These are phyloP conservation scores for Yponomeuta sedellus DNA, from an alignment of 2,888 invertebrate genomes.

Conservation along the genomic window DNA sequence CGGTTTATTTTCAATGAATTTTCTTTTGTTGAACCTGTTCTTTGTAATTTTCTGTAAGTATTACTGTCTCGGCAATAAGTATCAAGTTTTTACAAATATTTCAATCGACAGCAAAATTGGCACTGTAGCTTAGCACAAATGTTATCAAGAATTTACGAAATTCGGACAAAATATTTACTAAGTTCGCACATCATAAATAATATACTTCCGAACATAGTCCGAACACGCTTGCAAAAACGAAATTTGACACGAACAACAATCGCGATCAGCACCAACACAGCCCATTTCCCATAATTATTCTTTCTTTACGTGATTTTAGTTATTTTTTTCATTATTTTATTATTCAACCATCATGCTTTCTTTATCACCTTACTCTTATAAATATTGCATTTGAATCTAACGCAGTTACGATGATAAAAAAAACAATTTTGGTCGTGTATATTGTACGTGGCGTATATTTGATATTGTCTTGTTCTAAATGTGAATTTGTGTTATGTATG, in stretches of 20 bases:
- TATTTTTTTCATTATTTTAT: constrained; percentile 12
- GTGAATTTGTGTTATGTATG: constrained; percentile 73
- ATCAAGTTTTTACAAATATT: not conserved
- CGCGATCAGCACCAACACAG: constrained; percentile 59
- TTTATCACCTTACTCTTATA: constrained; percentile 37
- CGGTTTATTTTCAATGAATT: not conserved
- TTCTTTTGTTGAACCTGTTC: not conserved
- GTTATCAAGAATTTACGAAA: not conserved
- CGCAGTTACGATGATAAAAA: constrained; percentile 50
- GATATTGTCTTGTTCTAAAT: constrained; percentile 61
- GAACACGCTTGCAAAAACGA: constrained; percentile 8
- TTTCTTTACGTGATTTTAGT: not conserved
- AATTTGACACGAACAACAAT: constrained; percentile 23
- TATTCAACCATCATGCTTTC: constrained; percentile 27
- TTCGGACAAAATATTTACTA: not conserved
- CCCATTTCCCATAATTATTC: constrained; percentile 34
- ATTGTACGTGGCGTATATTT: constrained; percentile 58
- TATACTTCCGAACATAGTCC: no score
- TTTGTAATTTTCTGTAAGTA: not conserved
- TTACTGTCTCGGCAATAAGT: not conserved
- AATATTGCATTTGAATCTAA: not conserved
- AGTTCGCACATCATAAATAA: not conserved
- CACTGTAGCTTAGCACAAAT: constrained; percentile 6
- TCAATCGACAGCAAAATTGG: constrained; percentile 1
- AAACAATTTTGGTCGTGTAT: constrained; percentile 76